These are phyloP conservation scores for Indri indri DNA, from an alignment of 2,113 vertebrate species.

Conservation along the genomic window DNA sequence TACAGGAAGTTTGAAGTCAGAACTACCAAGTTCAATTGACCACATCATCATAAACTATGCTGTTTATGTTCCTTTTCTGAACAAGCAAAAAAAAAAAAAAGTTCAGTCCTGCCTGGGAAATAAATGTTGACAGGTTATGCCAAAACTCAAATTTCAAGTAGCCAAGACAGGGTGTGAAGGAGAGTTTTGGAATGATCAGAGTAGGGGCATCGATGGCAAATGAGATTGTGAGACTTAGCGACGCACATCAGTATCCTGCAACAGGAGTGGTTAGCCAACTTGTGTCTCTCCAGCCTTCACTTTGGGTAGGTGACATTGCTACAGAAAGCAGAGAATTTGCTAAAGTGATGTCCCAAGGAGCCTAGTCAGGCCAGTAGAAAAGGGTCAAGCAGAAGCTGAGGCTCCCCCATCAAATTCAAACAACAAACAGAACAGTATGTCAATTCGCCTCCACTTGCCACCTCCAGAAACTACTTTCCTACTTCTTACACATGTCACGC, in stretches of 20 bases:
- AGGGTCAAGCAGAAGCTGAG: not conserved
- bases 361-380: not conserved
- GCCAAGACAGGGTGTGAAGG: not conserved
- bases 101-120: not conserved
- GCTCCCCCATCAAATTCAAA: not conserved
- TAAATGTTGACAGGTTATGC: not conserved
- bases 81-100: not conserved
- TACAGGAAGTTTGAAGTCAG: constrained; percentile 30
- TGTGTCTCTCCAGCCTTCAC: not conserved
- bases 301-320: not conserved
- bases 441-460: not conserved
- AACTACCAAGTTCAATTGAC: constrained; percentile 1
- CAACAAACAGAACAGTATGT: too few species aligned
- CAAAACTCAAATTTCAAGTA: not conserved
- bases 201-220: not conserved
- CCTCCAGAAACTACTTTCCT: not conserved
- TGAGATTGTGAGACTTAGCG: not conserved
- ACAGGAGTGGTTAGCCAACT: not conserved
- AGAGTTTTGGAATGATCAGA: not conserved
- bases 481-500: not conserved
- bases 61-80: constrained; percentile 22
- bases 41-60: not conserved
- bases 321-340: not conserved
- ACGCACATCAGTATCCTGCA: not conserved
- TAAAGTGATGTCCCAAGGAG: not conserved